A percentile compares a stretch with the other conserved stretches of the same genome.
These are phyloP conservation scores for Coecobrya sp. DNA, from an alignment of 2,888 invertebrate species.

Conservation along the genomic window DNA sequence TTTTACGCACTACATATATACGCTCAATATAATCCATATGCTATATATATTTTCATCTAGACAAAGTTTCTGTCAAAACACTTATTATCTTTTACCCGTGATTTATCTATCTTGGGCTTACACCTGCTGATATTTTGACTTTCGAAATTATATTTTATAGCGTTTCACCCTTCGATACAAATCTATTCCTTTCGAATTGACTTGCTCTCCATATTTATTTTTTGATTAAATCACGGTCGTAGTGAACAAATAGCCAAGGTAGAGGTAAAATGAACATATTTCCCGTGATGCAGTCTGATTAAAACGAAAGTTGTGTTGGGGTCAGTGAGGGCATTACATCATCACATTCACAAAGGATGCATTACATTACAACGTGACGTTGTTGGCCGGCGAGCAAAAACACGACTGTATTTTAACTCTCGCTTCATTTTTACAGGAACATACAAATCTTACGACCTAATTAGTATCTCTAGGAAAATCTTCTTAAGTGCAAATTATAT, in stretches of 20 bases:
- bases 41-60: not conserved
- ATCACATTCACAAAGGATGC: not conserved
- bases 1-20: too few species aligned
- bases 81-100: conserved; percentile 4
- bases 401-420: not conserved
- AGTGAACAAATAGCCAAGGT: not conserved
- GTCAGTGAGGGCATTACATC: conserved; percentile 22
- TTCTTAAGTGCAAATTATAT: not conserved
- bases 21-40: too few species aligned
- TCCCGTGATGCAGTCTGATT: conserved; percentile 12
- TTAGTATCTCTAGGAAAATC: conserved; percentile 16
- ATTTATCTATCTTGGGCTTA: conserved; percentile 3
- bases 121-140: conserved; percentile 63
- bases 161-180: conserved; percentile 24
- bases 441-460: conserved; percentile 3
- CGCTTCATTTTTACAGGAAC: not conserved
- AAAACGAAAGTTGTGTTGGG: conserved; percentile 38
- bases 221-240: not conserved
- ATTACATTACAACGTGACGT: too few species aligned
- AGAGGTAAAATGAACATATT: not conserved
- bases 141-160: conserved; percentile 21
- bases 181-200: not conserved
- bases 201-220: not conserved
- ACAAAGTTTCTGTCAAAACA: conserved; percentile 23
- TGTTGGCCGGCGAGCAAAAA: too few species aligned